A percentile compares a stretch with the other conserved stretches of the same genome.
Evolutionary conservation across 1,140 invertebrate genomes (phyloP).

Genomic region (Heliothis virescens): DNA sequence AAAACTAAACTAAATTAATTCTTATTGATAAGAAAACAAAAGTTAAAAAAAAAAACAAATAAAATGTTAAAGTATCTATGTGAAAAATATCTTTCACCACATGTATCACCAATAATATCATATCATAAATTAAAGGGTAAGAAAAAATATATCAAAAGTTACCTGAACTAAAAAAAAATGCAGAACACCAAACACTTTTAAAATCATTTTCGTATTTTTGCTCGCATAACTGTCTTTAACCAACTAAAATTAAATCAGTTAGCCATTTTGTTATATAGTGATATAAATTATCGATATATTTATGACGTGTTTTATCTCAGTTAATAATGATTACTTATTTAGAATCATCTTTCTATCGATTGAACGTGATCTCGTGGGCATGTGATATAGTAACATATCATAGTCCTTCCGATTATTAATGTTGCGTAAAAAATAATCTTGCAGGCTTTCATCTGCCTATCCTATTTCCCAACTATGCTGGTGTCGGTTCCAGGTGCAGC

Average conservation of each 20-base stretch:
- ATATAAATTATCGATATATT: background rate
- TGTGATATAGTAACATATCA: background rate
- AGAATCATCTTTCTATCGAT: background rate
- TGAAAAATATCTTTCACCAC: too few species aligned
- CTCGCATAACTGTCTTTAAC: background rate
- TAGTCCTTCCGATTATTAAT: background rate
- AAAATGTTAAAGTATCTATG: too few species aligned
- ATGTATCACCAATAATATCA: too few species aligned
- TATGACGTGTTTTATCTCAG: background rate
- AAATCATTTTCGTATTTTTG: background rate
- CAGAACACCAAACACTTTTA: background rate
- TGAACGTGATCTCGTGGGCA: background rate
- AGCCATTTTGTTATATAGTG: background rate
- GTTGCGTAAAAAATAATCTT: background rate
- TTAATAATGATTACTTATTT: background rate
- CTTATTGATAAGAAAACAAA: too few species aligned
- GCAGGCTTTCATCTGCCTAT: too few species aligned
- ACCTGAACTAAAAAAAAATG: background rate
- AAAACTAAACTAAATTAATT: too few species aligned
- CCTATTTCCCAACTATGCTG: too few species aligned
- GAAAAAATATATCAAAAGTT: background rate
- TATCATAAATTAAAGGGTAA: background rate
- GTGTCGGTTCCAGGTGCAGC: too few species aligned
- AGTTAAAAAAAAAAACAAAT: too few species aligned
- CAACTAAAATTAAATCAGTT: background rate